phyloP scores from a whole-genome alignment of 1,140 invertebrate genomes.

The Phymastichus coffea region DNA sequence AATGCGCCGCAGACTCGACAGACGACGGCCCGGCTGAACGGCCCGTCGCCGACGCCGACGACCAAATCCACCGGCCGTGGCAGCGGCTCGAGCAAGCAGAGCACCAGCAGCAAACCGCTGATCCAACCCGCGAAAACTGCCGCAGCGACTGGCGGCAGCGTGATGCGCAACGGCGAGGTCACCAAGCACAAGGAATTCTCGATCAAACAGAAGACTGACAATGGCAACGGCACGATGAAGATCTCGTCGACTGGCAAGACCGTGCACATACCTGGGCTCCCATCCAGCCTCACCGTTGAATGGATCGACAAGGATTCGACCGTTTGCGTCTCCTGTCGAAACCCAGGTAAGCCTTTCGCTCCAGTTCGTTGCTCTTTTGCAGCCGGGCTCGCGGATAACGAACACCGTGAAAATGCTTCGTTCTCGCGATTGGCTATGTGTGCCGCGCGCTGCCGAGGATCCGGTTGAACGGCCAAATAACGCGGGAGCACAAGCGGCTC shows the following conservation, averaged over 20 bases:
- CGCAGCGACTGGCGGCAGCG: constrained; percentile 34
- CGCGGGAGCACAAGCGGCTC: too few species aligned
- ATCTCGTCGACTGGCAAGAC: constrained; percentile 48
- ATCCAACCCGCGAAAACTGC: constrained; percentile 34
- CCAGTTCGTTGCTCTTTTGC: too few species aligned
- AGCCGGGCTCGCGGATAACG: too few species aligned
- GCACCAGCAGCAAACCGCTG: constrained; percentile 37
- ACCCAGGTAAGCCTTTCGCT: constrained; percentile 52
- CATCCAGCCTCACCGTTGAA: constrained; percentile 46
- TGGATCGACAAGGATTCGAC: constrained; percentile 49
- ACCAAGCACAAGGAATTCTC: constrained; percentile 32
- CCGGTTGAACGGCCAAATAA: too few species aligned
- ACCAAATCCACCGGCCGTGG: constrained; percentile 33
- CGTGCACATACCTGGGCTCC: constrained; percentile 48
- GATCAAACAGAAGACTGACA: constrained; percentile 34
- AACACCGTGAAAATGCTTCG: too few species aligned
- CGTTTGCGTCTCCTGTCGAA: constrained; percentile 53
- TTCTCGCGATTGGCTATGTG: too few species aligned
- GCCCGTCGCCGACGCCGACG: constrained; percentile 45
- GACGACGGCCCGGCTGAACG: constrained; percentile 48
- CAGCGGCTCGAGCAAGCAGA: constrained; percentile 23
- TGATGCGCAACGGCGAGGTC: constrained; percentile 41
- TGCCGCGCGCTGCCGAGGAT: too few species aligned
- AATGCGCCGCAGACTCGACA: constrained; percentile 58
- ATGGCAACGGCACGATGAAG: constrained; percentile 36